These are phyloP conservation scores for Gasteruption jaculator DNA, from an alignment of 2,888 invertebrate species.

Conservation along the genomic window DNA sequence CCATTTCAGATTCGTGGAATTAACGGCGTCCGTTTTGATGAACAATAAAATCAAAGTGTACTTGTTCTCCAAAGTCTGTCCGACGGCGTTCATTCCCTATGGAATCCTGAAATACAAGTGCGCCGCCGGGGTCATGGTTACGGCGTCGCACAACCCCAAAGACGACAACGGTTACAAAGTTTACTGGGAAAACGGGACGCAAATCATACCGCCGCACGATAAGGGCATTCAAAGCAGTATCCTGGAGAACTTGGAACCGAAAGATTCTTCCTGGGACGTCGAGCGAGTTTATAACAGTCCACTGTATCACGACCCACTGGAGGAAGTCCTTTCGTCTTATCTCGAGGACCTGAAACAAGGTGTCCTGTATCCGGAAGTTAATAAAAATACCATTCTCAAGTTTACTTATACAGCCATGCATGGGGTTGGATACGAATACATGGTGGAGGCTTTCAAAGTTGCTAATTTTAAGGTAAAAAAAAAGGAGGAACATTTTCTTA, in stretches of 20 bases:
- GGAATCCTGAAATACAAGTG: conserved; percentile 70
- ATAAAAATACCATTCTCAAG: conserved; percentile 57
- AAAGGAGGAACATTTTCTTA: too few species aligned
- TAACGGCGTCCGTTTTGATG: conserved; percentile 81
- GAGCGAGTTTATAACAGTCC: conserved; percentile 55
- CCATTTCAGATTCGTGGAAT: conserved; percentile 73
- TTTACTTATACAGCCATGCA: conserved; percentile 97
- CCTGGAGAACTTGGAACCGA: conserved; percentile 71
- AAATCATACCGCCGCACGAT: conserved; percentile 92
- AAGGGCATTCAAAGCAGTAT: conserved; percentile 78
- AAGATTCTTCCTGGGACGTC: conserved; percentile 74
- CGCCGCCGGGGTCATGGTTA: conserved; percentile 87
- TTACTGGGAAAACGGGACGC: conserved; percentile 92
- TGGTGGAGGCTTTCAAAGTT: conserved; percentile 69
- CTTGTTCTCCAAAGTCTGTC: conserved; percentile 74
- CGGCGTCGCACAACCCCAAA: conserved; percentile 94
- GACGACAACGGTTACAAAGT: conserved; percentile 98
- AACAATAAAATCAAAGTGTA: conserved; percentile 72
- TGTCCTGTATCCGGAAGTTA: conserved; percentile 58
- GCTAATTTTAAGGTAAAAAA: conserved; percentile 70
- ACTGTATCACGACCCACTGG: conserved; percentile 66
- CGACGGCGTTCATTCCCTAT: conserved; percentile 94
- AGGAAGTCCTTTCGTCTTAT: conserved; percentile 66
- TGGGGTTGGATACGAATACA: conserved; percentile 85
- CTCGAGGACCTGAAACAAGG: conserved; percentile 58